Percentiles rank a stretch among this genome's conserved stretches.
phyloP scores from a whole-genome alignment of 2,113 vertebrate species.

The Piaya cayana region DNA sequence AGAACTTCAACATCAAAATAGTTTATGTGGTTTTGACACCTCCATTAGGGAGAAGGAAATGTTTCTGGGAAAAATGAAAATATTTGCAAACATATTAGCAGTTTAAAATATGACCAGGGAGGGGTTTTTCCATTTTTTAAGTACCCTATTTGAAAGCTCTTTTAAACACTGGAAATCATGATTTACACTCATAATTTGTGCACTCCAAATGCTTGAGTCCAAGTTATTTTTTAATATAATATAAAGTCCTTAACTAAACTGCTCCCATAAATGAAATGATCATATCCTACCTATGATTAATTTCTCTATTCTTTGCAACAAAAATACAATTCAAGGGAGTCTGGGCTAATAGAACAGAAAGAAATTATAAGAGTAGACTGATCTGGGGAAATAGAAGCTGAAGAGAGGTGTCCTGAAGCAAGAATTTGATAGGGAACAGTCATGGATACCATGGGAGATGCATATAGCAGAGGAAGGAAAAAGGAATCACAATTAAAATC shows the following conservation, averaged over 20 bases:
- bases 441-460: neutral
- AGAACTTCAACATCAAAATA: neutral
- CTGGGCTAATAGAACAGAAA: neutral
- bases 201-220: neutral
- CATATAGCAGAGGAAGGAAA: neutral
- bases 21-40: neutral
- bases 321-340: neutral
- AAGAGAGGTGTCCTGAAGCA: neutral
- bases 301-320: neutral
- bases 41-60: neutral
- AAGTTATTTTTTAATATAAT: neutral
- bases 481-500: neutral
- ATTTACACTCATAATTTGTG: neutral
- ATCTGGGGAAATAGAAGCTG: neutral
- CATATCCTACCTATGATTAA: neutral
- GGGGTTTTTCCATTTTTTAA: neutral
- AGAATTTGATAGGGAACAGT: neutral
- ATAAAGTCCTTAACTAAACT: neutral
- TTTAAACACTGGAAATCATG: neutral
- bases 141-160: neutral
- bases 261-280: neutral
- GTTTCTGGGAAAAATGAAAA: neutral
- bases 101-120: neutral
- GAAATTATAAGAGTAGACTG: neutral
- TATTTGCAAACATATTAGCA: neutral